These are phyloP conservation scores for Caenorhabditis sp. DNA, from an alignment of 2,888 invertebrate species.

Conservation along the genomic window DNA sequence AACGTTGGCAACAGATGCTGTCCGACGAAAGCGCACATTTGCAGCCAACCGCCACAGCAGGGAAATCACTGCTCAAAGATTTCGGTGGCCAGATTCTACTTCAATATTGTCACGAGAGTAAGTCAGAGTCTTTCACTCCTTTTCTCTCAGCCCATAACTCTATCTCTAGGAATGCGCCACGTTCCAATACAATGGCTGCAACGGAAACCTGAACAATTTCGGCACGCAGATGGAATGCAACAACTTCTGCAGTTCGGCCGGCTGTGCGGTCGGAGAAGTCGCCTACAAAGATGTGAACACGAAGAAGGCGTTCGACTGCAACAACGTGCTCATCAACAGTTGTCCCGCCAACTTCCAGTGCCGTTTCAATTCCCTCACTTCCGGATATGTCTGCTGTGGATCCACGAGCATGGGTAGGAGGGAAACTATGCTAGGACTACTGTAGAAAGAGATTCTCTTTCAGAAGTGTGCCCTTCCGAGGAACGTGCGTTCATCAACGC, in stretches of 20 bases:
- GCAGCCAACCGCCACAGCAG: constrained; percentile 74
- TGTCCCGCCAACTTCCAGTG: constrained; percentile 76
- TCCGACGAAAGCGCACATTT: constrained; percentile 75
- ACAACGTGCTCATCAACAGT: constrained; percentile 66
- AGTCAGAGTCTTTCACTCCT: neutral
- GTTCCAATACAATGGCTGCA: constrained; percentile 74
- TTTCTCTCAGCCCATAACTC: neutral
- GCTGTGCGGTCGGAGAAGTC: constrained; percentile 74
- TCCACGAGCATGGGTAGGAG: constrained; percentile 67
- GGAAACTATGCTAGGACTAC: neutral
- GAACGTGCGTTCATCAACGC: constrained; percentile 68
- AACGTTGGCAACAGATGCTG: constrained; percentile 73
- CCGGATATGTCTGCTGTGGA: constrained; percentile 76
- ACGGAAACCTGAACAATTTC: constrained; percentile 74
- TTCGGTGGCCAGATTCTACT: constrained; percentile 67
- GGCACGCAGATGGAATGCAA: constrained; percentile 70
- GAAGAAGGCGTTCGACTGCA: constrained; percentile 66
- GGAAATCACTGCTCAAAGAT: constrained; percentile 74
- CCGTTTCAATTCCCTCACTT: constrained; percentile 69
- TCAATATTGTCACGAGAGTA: constrained; percentile 65
- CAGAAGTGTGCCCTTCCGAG: constrained; percentile 70
- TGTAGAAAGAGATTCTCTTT: too few species aligned
- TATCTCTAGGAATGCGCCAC: constrained; percentile 58
- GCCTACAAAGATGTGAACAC: constrained; percentile 75
- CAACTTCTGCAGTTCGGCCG: constrained; percentile 76